These are phyloP conservation scores for Microplitis manilae DNA, from an alignment of 2,888 invertebrate species.

Conservation along the genomic window DNA sequence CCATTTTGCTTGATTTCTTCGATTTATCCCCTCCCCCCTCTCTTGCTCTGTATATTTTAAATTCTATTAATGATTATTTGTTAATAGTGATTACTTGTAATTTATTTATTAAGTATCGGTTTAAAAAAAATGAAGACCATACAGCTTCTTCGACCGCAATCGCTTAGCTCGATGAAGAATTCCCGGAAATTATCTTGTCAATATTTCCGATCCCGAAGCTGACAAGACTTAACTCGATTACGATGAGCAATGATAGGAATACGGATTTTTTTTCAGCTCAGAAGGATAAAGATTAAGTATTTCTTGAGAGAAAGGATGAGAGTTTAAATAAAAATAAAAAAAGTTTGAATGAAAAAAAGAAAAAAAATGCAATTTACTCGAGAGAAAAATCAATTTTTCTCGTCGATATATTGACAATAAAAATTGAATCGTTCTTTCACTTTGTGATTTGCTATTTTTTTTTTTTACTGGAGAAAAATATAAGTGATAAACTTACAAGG, in stretches of 20 bases:
- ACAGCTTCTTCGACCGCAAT: conserved; percentile 9
- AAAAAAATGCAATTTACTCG: neutral
- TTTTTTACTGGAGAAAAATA: neutral
- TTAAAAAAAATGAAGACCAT: neutral
- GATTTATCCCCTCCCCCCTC: too few species aligned
- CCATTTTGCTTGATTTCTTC: too few species aligned
- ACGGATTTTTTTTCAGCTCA: conserved; percentile 19
- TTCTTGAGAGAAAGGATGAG: conserved; percentile 4
- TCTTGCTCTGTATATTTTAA: too few species aligned
- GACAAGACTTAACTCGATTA: conserved; percentile 43
- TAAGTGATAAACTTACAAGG: conserved; percentile 63
- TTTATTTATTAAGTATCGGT: neutral
- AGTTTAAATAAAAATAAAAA: conserved; percentile 15
- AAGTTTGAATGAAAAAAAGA: neutral
- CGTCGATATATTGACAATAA: conserved; percentile 1
- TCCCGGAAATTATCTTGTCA: conserved; percentile 54
- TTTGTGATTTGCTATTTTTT: neutral
- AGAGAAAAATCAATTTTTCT: conserved; percentile 4
- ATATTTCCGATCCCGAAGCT: conserved; percentile 48
- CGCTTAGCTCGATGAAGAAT: conserved; percentile 48
- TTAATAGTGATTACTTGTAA: too few species aligned
- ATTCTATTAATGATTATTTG: too few species aligned
- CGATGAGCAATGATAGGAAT: conserved; percentile 14
- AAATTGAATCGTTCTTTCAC: neutral
- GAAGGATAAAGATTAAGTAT: neutral